These are phyloP conservation scores for Notothenia rossii DNA, from an alignment of 2,113 vertebrate genomes.

Conservation along the genomic window DNA sequence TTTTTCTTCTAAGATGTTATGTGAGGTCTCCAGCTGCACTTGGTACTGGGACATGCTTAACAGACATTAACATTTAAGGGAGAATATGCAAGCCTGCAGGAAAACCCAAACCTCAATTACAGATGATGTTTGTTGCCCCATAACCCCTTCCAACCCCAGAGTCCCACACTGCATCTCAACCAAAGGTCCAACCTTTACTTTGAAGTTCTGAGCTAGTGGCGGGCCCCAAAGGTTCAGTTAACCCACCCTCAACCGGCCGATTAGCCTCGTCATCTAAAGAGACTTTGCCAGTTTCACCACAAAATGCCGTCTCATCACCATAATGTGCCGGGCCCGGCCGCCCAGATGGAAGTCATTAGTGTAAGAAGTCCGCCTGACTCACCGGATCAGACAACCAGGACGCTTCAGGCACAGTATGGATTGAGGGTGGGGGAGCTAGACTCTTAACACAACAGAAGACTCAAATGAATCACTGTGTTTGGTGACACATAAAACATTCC, in stretches of 20 bases:
- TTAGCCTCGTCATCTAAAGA: constrained; percentile 43
- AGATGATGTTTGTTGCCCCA: constrained; percentile 74
- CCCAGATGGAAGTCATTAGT: constrained; percentile 74
- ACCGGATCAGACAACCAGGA: constrained; percentile 51
- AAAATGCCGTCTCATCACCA: constrained; percentile 70
- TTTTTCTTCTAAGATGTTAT: constrained; percentile 18
- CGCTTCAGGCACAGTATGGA: constrained; percentile 29
- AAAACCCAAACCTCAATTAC: constrained; percentile 78
- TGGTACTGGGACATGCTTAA: constrained; percentile 41
- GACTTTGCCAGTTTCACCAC: constrained; percentile 68
- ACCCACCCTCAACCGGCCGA: constrained; percentile 20
- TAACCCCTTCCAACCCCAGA: constrained; percentile 46
- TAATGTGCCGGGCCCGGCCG: constrained; percentile 35
- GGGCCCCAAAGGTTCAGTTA: constrained; percentile 54
- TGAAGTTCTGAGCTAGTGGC: constrained; percentile 69
- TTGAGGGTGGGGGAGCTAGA: constrained; percentile 21
- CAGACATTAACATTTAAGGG: constrained; percentile 63
- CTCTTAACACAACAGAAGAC: constrained; percentile 24
- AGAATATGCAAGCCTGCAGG: constrained; percentile 72
- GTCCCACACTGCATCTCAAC: constrained; percentile 45
- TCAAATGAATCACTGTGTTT: constrained; percentile 49
- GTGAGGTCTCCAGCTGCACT: constrained; percentile 44
- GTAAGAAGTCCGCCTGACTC: constrained; percentile 57
- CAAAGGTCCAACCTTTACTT: constrained; percentile 59
- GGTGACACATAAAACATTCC: constrained; percentile 44